Evolutionary conservation across 2,888 invertebrate genomes (phyloP).

Genomic region (Hipparchia sbordonii): DNA sequence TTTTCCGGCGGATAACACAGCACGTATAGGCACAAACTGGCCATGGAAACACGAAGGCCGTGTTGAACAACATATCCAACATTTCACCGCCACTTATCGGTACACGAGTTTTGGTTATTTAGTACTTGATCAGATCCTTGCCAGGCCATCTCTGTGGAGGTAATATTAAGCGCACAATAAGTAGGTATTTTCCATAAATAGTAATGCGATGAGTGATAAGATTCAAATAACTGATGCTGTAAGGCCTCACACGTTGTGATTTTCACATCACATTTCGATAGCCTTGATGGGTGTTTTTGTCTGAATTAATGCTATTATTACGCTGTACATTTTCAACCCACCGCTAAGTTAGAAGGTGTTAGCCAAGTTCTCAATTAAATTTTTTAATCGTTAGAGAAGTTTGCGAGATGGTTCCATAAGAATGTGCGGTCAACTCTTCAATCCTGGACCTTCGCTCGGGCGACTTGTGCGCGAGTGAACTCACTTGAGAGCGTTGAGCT

Average conservation of each 20-base stretch:
- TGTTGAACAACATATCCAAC: constrained; percentile 29
- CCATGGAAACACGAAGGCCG: constrained; percentile 50
- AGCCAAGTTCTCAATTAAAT: too few relatives aligned
- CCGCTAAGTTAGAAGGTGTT: too few relatives aligned
- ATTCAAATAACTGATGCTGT: background rate
- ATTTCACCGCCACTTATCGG: constrained; percentile 7
- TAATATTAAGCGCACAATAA: background rate
- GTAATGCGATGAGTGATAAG: background rate
- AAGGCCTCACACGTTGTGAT: background rate
- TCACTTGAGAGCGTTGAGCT: constrained; percentile 87
- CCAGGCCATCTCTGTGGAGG: background rate
- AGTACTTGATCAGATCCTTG: background rate
- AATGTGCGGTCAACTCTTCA: too few relatives aligned
- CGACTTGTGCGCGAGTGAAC: constrained; percentile 26
- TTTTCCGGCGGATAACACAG: constrained; percentile 44
- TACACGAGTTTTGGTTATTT: background rate
- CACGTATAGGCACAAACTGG: constrained; percentile 58
- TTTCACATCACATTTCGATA: background rate
- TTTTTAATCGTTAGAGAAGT: too few relatives aligned
- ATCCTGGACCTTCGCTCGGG: too few relatives aligned
- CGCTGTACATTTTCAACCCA: too few relatives aligned
- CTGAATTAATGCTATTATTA: too few relatives aligned
- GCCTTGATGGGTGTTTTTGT: too few relatives aligned
- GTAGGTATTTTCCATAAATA: background rate
- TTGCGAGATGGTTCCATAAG: too few relatives aligned